phyloP scores from a whole-genome alignment of 2,888 invertebrate species.

The Calameuta filiformis region DNA sequence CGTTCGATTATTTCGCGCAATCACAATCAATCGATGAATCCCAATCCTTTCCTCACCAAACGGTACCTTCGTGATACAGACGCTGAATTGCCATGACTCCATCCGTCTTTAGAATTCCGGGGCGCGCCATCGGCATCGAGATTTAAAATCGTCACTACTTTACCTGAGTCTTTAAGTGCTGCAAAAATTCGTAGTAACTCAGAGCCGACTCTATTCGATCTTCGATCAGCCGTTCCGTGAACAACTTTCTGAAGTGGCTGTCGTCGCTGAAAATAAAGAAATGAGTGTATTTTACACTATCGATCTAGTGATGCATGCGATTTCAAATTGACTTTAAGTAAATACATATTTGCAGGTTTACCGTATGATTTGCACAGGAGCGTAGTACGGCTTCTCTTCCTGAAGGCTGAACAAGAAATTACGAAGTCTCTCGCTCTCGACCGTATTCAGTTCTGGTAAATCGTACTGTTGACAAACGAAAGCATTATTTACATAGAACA shows the following conservation, averaged over 20 bases:
- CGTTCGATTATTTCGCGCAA: neutral
- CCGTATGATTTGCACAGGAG: constrained; percentile 85
- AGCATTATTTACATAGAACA: constrained; percentile 4
- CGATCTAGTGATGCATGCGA: neutral
- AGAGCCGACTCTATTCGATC: constrained; percentile 94
- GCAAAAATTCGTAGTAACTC: constrained; percentile 98
- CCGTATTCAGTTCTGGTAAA: constrained; percentile 81
- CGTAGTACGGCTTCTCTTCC: constrained; percentile 84
- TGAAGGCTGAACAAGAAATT: constrained; percentile 86
- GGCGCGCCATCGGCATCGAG: neutral
- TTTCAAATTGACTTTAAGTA: neutral
- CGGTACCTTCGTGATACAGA: neutral
- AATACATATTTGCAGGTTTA: constrained; percentile 58
- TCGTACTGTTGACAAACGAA: constrained; percentile 69
- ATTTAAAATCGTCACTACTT: constrained; percentile 70
- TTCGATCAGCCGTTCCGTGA: constrained; percentile 91
- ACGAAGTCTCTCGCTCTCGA: constrained; percentile 80
- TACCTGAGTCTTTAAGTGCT: constrained; percentile 90
- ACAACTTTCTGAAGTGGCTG: constrained; percentile 82
- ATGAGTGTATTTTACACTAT: neutral
- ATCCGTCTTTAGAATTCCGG: neutral
- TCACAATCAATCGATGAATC: constrained; percentile 10
- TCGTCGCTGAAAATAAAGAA: constrained; percentile 80
- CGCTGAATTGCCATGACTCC: neutral
- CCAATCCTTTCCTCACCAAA: neutral